Conservation (phyloP, 2,888 invertebrate species). For the Torymus tubicola region DNA sequence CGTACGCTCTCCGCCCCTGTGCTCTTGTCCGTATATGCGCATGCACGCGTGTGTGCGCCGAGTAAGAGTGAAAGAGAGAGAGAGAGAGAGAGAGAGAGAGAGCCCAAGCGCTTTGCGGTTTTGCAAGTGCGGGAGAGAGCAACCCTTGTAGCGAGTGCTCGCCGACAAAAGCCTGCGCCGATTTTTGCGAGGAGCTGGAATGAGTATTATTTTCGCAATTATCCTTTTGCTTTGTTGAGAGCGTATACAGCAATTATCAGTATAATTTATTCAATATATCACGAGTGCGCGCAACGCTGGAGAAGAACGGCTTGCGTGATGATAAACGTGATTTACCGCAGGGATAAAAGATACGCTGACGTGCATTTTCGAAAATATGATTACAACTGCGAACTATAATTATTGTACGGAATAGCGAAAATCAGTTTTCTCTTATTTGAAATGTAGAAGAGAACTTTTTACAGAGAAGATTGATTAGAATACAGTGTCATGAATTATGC, state of each 20-base stretch:
- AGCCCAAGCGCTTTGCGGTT: neutral
- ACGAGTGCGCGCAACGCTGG: neutral
- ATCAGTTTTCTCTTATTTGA: no score
- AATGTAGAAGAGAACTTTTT: no score
- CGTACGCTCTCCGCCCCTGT: slow-evolving; percentile 20
- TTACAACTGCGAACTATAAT: no score
- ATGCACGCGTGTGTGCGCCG: neutral
- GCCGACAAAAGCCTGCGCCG: slow-evolving; percentile 30
- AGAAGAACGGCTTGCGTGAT: neutral
- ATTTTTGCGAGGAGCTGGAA: slow-evolving; percentile 2
- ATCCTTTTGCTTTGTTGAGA: slow-evolving; percentile 19
- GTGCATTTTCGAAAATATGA: no score
- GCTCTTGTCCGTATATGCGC: neutral
- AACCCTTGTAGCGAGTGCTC: slow-evolving; percentile 30
- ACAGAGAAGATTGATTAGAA: no score
- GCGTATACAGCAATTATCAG: slow-evolving; percentile 27
- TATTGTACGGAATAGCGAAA: no score
- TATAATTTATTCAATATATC: slow-evolving; percentile 47
- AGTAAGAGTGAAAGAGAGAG: no score
- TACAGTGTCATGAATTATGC: no score
- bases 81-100: no score
- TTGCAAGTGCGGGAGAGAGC: neutral
- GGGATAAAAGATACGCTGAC: neutral
- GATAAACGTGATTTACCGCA: slow-evolving; percentile 9
- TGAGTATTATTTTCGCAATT: slow-evolving; percentile 23